Conservation (phyloP, 2,888 invertebrate genomes). For the Limnephilus marmoratus region DNA sequence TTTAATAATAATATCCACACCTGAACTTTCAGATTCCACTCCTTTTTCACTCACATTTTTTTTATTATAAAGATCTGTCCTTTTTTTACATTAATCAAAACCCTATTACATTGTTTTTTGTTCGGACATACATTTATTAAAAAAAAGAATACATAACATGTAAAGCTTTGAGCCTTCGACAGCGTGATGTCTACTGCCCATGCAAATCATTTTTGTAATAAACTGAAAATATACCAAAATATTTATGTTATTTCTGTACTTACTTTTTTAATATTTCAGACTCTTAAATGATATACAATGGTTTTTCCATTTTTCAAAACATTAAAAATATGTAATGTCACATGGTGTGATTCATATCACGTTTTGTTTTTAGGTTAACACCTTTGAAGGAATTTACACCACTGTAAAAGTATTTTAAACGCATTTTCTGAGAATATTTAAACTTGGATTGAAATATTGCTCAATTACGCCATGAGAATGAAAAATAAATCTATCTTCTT, state of each 20-base stretch:
- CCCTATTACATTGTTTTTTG: not conserved
- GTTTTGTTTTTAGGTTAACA: not conserved
- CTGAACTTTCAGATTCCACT: constrained; percentile 58
- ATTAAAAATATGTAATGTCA: not conserved
- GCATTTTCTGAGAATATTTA: not conserved
- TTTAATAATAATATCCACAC: constrained; percentile 47
- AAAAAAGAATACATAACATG: not conserved
- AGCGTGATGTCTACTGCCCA: not conserved
- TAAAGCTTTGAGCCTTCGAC: not conserved
- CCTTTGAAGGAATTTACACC: not conserved
- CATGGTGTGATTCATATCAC: too few species aligned
- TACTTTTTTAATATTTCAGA: too few species aligned
- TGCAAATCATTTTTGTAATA: not conserved
- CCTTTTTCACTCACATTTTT: constrained; percentile 65
- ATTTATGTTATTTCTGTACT: too few species aligned
- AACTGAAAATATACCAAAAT: not conserved
- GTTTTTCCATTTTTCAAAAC: too few species aligned
- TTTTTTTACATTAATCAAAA: not conserved
- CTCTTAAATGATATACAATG: too few species aligned
- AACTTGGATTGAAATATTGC: not conserved
- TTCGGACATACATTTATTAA: not conserved
- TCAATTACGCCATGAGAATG: not conserved
- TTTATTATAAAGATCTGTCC: not conserved
- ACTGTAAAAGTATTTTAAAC: too few species aligned
- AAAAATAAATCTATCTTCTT: too few species aligned